Evolutionary conservation across 1,140 invertebrate genomes (phyloP).

Genomic region (Spodoptera frugiperda): DNA sequence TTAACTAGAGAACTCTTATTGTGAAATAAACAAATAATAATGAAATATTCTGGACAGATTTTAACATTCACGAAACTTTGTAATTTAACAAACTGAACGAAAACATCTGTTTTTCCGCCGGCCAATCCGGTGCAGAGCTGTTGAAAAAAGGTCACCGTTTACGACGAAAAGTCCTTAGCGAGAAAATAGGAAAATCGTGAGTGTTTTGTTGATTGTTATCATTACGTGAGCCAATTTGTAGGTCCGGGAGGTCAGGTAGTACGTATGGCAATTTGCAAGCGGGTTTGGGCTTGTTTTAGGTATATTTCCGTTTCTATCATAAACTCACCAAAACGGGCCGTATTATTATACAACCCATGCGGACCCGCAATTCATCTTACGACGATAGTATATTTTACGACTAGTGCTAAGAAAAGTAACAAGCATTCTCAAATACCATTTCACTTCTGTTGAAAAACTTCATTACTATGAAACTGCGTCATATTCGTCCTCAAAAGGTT

Average conservation of each 20-base stretch:
- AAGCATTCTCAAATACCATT: slow-evolving; percentile 13
- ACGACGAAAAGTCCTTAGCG: slow-evolving; percentile 26
- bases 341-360: slow-evolving; percentile 21
- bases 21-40: background rate
- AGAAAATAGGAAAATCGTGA: slow-evolving; percentile 20
- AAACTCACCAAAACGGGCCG: background rate
- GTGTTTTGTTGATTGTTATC: slow-evolving; percentile 50
- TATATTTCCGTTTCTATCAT: slow-evolving; percentile 37
- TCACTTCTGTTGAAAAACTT: slow-evolving; percentile 1
- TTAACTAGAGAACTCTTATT: too few relatives aligned
- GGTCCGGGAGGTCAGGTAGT: slow-evolving; percentile 46
- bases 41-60: background rate
- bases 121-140: background rate
- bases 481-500: background rate
- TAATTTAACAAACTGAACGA: slow-evolving; percentile 25
- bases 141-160: slow-evolving; percentile 34
- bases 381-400: slow-evolving; percentile 48
- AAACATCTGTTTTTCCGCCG: slow-evolving; percentile 18
- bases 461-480: background rate
- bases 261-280: slow-evolving; percentile 33
- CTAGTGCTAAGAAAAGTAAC: slow-evolving; percentile 37
- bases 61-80: slow-evolving; percentile 9
- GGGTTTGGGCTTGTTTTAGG: background rate
- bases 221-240: slow-evolving; percentile 34
- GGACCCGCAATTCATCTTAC: slow-evolving; percentile 35